phyloP scores from a whole-genome alignment of 2,113 vertebrate species.

The Colossoma macropomum region DNA sequence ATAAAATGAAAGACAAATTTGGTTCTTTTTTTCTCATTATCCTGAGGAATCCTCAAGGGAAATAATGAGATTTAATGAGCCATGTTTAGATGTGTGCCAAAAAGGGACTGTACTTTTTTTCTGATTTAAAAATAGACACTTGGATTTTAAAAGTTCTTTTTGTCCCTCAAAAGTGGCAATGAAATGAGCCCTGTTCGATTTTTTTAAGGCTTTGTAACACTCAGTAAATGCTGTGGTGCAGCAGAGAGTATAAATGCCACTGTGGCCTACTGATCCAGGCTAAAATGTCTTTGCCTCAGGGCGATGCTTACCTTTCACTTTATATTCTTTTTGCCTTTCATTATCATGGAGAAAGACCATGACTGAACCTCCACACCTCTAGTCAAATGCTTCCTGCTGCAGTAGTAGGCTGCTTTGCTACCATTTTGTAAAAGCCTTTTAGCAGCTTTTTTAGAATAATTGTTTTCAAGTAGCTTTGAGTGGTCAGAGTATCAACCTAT shows the following conservation, averaged over 20 bases:
- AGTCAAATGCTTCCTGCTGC: not conserved
- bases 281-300: conserved; percentile 4
- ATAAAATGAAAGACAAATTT: conserved; percentile 49
- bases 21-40: conserved; percentile 49
- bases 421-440: not conserved
- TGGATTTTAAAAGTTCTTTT: conserved; percentile 35
- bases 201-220: conserved; percentile 6
- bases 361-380: not conserved
- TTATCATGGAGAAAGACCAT: not conserved
- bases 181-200: conserved; percentile 30
- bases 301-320: conserved; percentile 15
- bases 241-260: conserved; percentile 10
- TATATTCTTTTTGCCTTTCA: conserved; percentile 28
- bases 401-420: not conserved
- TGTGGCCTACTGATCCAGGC: conserved; percentile 13
- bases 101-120: conserved; percentile 22
- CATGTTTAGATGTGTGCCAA: conserved; percentile 41
- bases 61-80: conserved; percentile 57
- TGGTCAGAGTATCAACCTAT: not conserved
- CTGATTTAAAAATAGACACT: conserved; percentile 47
- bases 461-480: not conserved
- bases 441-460: not conserved
- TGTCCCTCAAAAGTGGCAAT: conserved; percentile 1
- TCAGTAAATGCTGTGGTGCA: not conserved
- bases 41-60: conserved; percentile 42